Evolutionary conservation across 2,113 vertebrate species (phyloP).

Genomic region (Entomyzon cyanotis): DNA sequence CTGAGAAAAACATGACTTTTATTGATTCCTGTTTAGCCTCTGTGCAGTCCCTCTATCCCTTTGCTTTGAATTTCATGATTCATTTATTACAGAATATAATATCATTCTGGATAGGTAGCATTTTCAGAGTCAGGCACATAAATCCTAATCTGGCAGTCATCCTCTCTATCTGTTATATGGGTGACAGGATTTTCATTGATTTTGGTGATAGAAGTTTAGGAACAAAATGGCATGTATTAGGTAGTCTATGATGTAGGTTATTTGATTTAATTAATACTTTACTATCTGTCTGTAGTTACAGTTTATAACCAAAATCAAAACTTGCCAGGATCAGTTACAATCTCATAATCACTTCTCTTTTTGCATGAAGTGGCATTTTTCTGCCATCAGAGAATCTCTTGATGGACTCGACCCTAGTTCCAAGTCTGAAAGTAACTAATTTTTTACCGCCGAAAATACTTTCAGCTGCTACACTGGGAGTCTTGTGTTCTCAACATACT

Average conservation of each 20-base stretch:
- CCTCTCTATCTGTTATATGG: background rate
- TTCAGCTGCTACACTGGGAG: background rate
- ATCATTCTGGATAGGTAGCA: background rate
- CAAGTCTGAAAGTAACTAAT: background rate
- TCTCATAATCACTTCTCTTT: background rate
- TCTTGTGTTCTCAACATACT: background rate
- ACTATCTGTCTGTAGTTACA: background rate
- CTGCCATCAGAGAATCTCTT: background rate
- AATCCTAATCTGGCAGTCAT: conserved; percentile 36
- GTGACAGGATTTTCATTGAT: conserved; percentile 29
- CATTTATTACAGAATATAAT: conserved; percentile 36
- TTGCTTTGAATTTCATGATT: conserved; percentile 11
- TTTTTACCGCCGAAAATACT: background rate
- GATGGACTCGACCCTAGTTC: background rate
- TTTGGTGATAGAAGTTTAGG: background rate
- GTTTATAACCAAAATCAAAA: background rate
- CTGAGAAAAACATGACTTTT: conserved; percentile 14
- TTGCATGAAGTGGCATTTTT: background rate
- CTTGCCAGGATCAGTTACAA: background rate
- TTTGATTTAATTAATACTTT: background rate
- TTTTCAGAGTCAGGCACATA: conserved; percentile 23
- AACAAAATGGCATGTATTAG: background rate
- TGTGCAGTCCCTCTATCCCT: background rate
- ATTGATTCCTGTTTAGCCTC: conserved; percentile 44
- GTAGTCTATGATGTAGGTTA: background rate